Evolutionary conservation across 1,140 invertebrate genomes (phyloP), one percentile per base, ranked within the genome.

Genomic region (Drosophila kikkawai): DNA sequence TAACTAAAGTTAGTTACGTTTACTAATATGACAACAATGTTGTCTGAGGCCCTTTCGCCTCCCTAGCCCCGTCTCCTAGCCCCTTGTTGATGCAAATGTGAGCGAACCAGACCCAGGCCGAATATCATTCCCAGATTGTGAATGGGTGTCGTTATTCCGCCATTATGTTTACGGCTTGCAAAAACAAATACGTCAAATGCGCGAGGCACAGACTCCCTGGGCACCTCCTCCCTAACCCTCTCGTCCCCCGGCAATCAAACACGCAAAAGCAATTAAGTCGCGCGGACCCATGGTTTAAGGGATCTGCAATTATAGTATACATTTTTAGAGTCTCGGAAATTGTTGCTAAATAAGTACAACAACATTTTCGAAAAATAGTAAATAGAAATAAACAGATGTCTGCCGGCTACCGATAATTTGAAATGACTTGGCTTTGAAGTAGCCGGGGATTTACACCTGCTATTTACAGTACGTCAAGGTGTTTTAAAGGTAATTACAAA

Each of bases 1-100:
- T 84, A 88, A 88, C 84, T 88, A 90, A 88, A 88, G 80, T 84
- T 90, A 88, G 85, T 88, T 84, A 88, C 81, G 80, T 90, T 90
- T 84, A 85, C 84, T 88, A 88, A 88, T 90, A 88, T 69, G 69
- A 75, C 84, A 88, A 88, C 84, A 88, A 68, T 90, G 84, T 88
- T 88, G 84, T 82, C 48, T 17, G 4, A 1, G 45, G 9, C 15
- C 64, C 56, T 17, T 19, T 4, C 45, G 7, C 17, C 44, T 12
- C 34, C 26, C 9, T 11, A 1, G 7, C n/a, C 11, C 19, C 29
- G 11, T 12, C 26, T 29, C 26, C 26, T 5, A 6, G 26, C 26
- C 26, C 26, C 26, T 29, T 29, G 26, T 29, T 29, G 26, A 29
- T 29, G 26, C 26, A 29, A 29, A 29, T 29, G 26, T 29, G 26